Conservation (phyloP, 2,113 vertebrate genomes). For the Albula glossodonta region DNA sequence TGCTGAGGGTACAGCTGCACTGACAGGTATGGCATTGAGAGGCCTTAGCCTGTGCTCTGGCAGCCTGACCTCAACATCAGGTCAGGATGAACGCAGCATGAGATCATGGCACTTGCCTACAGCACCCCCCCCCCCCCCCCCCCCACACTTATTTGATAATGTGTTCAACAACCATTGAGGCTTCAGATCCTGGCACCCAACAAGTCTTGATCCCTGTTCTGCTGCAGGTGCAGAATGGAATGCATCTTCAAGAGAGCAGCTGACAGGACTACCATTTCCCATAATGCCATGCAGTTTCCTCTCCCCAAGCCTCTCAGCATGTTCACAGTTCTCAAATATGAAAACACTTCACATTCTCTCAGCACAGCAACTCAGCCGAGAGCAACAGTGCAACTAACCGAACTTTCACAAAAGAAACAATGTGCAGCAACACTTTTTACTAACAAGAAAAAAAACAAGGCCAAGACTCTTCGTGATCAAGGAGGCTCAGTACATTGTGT, state of each 20-base stretch:
- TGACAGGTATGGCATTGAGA: background rate
- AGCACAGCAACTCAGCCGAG: background rate
- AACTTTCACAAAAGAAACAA: no score
- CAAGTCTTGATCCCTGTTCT: background rate
- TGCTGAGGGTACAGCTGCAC: background rate
- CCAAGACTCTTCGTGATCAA: no score
- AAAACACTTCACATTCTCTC: background rate
- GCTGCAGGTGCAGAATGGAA: background rate
- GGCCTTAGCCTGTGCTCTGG: background rate
- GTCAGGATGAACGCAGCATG: background rate
- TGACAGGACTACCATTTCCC: background rate
- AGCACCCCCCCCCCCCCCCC: background rate
- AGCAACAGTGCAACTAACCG: no score
- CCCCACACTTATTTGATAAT: no score
- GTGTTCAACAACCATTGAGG: no score
- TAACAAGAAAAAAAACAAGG: no score
- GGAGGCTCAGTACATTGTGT: no score
- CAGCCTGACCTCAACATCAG: background rate
- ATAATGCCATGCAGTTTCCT: background rate
- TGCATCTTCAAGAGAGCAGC: background rate
- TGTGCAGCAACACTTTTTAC: no score
- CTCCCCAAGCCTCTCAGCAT: background rate
- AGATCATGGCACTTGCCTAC: background rate
- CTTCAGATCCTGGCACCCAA: background rate
- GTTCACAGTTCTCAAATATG: background rate